Evolutionary conservation across 2,888 invertebrate genomes (phyloP).

Genomic region (Neria commutata): DNA sequence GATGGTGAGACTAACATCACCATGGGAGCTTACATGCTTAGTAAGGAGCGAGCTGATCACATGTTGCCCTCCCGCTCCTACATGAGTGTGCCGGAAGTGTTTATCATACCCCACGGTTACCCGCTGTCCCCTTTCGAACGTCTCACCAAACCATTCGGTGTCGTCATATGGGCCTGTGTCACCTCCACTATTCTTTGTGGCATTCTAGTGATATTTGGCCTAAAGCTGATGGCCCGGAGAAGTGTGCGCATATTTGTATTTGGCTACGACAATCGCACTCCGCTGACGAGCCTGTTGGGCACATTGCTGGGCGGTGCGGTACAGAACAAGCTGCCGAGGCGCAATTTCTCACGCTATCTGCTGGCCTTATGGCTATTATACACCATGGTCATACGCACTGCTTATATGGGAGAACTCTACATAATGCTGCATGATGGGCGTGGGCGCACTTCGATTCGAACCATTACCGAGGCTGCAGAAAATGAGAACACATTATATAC

Average conservation of each 20-base stretch:
- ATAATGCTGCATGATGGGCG: constrained; percentile 51
- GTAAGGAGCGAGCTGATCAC: constrained; percentile 29
- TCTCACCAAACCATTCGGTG: constrained; percentile 46
- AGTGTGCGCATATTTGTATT: too few species aligned
- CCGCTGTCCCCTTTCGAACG: constrained; percentile 44
- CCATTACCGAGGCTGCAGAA: constrained; percentile 40
- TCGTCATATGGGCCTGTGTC: constrained; percentile 48
- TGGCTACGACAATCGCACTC: constrained; percentile 42
- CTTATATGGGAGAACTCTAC: constrained; percentile 50
- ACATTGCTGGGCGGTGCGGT: constrained; percentile 44
- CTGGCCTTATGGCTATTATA: constrained; percentile 48
- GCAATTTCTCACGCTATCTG: constrained; percentile 55
- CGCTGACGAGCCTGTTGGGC: constrained; percentile 43
- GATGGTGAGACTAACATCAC: constrained; percentile 48
- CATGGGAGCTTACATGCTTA: constrained; percentile 41
- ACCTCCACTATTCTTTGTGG: constrained; percentile 36
- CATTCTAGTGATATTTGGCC: constrained; percentile 33
- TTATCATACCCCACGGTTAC: constrained; percentile 44
- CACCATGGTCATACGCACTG: constrained; percentile 47
- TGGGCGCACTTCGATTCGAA: constrained; percentile 31
- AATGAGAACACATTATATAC: too few species aligned
- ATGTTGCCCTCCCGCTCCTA: constrained; percentile 48
- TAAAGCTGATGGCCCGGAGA: constrained; percentile 35
- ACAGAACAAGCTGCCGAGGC: constrained; percentile 36
- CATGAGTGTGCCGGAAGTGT: constrained; percentile 41